These are phyloP conservation scores for Petromus typicus DNA, from an alignment of 2,113 vertebrate genomes.

Conservation along the genomic window DNA sequence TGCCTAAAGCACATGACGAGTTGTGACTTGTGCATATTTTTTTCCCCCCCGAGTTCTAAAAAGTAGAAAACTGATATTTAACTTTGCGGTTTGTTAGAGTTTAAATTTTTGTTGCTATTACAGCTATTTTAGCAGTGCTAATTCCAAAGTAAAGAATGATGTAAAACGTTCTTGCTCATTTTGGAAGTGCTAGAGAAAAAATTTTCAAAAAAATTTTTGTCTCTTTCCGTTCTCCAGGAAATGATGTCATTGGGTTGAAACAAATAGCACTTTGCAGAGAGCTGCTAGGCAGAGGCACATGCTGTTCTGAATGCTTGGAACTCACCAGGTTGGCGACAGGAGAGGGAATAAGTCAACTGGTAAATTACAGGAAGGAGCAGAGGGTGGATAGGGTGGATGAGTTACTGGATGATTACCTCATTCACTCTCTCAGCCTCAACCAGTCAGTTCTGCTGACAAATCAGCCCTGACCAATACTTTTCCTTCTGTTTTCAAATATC, in stretches of 20 bases:
- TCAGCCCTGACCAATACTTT: not conserved
- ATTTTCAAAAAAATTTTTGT: not conserved
- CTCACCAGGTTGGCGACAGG: not conserved
- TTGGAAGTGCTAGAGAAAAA: conserved; percentile 63
- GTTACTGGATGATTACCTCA: not conserved
- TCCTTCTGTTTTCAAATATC: conserved; percentile 13
- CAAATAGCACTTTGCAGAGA: conserved; percentile 49
- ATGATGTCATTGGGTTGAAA: conserved; percentile 70
- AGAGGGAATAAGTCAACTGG: not conserved
- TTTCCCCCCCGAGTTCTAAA: conserved; percentile 63
- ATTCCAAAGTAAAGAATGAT: conserved; percentile 66
- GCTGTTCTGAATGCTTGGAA: conserved; percentile 21
- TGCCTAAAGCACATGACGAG: conserved; percentile 45
- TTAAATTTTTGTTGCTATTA: conserved; percentile 55
- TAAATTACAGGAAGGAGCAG: conserved; percentile 1
- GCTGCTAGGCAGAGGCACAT: not conserved
- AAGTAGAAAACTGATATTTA: conserved; percentile 55
- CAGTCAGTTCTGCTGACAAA: not conserved
- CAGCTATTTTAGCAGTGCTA: conserved; percentile 55
- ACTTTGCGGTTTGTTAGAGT: conserved; percentile 23
- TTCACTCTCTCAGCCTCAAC: not conserved
- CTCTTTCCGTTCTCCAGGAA: conserved; percentile 72
- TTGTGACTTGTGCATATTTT: conserved; percentile 33
- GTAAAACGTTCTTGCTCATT: conserved; percentile 65
- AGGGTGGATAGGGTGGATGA: not conserved